Percentiles rank a stretch among this genome's conserved stretches.
phyloP scores from a whole-genome alignment of 2,888 invertebrate genomes.

The Lamellibrachia satsuma region DNA sequence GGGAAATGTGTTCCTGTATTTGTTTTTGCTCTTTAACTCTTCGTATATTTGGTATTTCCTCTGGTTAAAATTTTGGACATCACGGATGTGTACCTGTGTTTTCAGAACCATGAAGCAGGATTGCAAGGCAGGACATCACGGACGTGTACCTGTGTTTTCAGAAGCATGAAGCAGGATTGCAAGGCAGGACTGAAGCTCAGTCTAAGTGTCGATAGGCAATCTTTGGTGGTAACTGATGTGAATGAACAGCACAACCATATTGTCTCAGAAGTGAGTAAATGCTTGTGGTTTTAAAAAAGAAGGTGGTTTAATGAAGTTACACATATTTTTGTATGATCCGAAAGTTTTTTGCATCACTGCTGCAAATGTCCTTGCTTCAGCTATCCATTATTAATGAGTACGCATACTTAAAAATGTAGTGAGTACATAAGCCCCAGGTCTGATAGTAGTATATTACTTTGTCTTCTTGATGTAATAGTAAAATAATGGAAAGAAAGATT shows the following conservation, averaged over 20 bases:
- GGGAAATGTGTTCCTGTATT: too few relatives aligned
- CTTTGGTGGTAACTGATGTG: background rate
- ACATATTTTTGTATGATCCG: too few relatives aligned
- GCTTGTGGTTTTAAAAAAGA: background rate
- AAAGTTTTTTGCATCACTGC: too few relatives aligned
- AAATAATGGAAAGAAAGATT: too few relatives aligned
- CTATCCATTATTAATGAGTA: too few relatives aligned
- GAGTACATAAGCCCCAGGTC: too few relatives aligned
- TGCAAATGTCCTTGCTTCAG: too few relatives aligned
- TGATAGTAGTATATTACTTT: too few relatives aligned
- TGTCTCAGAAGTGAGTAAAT: constrained; percentile 14
- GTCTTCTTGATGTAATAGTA: too few relatives aligned
- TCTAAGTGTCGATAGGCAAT: constrained; percentile 5
- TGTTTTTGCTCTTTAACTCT: too few relatives aligned
- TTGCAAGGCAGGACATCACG: background rate
- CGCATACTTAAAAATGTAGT: too few relatives aligned
- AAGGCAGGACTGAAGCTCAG: background rate
- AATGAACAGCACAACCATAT: constrained; percentile 8
- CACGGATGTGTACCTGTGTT: background rate
- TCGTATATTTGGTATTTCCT: too few relatives aligned
- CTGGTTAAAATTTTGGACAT: background rate
- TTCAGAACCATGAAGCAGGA: constrained; percentile 21
- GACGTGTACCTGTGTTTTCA: background rate
- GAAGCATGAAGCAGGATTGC: constrained; percentile 18
- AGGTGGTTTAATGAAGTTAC: background rate